These are phyloP conservation scores for Drosophila histrio DNA, from an alignment of 2,888 invertebrate genomes.

Conservation along the genomic window DNA sequence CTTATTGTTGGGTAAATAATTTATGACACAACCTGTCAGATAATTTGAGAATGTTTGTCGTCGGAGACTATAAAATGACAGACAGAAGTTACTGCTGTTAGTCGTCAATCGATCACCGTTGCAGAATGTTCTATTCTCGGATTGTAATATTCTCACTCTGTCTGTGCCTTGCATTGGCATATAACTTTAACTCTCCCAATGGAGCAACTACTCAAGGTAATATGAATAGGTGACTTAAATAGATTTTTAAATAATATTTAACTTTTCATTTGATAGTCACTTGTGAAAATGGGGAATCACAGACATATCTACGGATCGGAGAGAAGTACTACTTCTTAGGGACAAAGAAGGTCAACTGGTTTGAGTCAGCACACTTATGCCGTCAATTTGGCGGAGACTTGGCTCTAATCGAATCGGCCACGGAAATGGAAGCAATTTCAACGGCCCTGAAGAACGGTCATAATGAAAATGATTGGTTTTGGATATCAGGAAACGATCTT, in stretches of 20 bases:
- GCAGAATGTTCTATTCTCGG: slow-evolving; percentile 15
- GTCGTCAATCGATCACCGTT: background rate
- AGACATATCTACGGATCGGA: slow-evolving; percentile 18
- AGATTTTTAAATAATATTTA: background rate
- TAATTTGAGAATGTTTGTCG: background rate
- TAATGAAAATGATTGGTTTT: slow-evolving; percentile 13
- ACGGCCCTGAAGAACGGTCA: slow-evolving; percentile 1
- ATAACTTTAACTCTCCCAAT: slow-evolving; percentile 18
- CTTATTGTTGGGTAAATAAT: slow-evolving; percentile 3
- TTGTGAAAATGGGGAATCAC: slow-evolving; percentile 2
- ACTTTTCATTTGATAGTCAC: background rate
- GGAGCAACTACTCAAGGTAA: slow-evolving; percentile 16
- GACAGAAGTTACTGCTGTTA: background rate
- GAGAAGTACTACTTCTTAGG: slow-evolving; percentile 38
- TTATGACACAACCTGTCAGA: background rate
- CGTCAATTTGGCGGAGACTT: slow-evolving; percentile 41
- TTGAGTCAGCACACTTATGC: slow-evolving; percentile 34
- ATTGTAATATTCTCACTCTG: slow-evolving; percentile 1
- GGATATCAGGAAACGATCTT: slow-evolving; percentile 49
- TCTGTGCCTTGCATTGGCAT: slow-evolving; percentile 3
- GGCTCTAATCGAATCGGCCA: slow-evolving; percentile 32
- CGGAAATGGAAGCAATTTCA: slow-evolving; percentile 39
- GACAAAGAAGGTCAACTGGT: slow-evolving; percentile 24
- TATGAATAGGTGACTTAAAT: background rate
- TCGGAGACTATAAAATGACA: slow-evolving; percentile 9